Base-by-base conservation (phyloP, 2,797 vertebrate genomes). In the Amniataba percoides region DNA sequence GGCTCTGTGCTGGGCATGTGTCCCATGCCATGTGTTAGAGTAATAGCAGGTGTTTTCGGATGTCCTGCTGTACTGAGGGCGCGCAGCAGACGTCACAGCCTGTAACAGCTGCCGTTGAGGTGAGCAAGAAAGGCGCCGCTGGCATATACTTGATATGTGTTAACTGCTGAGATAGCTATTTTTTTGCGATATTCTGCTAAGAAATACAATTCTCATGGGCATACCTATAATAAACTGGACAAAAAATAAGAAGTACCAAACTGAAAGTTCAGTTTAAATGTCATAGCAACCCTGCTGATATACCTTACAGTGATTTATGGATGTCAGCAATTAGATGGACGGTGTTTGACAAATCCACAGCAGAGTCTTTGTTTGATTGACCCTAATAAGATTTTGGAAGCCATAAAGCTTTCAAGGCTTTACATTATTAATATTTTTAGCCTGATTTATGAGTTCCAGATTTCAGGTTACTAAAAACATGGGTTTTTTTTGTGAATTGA, bases 1-100 rank as follows among this genome's bases (percentile, higher is more conserved):
- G 87, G 81, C 74, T 75, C 67, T 80, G 67, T 34, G 68, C 72
- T 68, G 80, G 86, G 62, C 78, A 72, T 73, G 80, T 83, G 60
- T 69, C 71, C 74, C 53, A 27, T 46, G 48, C 60, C 58, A 31
- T 76, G 67, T 77, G 58, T 64, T 57, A 5, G 42, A 72, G 63
- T 64, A 60, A 68, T 31, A 83, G 51, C 87, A 84, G 87, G 69
- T 88, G 85, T 84, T 89, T 87, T 83, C 46, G 67, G 63, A 82
- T 69, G 74, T 48, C 77, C 72, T 70, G 77, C 57, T 84, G 67
- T 42, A 76, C 42, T n/a, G 52, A 56, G 58, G 51, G 60, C 18
- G 1, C 18, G 10, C 45, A 36, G 39, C 53, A 63, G 70, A 84
- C 36, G 18, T 72, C 70, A 76, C 56, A 61, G 62, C 34, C 51